Percentiles rank a stretch among this genome's conserved stretches.
phyloP scores from a whole-genome alignment of 2,113 vertebrate genomes.

The Ciconia boyciana region DNA sequence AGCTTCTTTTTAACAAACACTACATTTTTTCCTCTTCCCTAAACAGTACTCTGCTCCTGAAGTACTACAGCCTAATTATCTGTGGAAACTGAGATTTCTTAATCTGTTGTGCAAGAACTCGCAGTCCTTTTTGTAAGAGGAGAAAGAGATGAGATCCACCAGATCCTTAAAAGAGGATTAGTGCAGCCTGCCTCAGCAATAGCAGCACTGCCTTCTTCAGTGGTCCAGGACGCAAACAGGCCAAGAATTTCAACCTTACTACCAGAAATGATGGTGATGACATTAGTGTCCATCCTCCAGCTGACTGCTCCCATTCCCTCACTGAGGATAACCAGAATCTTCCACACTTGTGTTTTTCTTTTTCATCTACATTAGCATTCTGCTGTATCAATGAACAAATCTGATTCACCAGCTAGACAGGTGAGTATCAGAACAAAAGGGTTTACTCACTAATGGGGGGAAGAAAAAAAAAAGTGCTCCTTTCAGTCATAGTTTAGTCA shows the following conservation, averaged over 20 bases:
- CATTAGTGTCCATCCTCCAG: neutral
- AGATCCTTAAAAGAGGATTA: neutral
- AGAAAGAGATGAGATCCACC: neutral
- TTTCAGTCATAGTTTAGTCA: neutral
- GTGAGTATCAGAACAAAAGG: neutral
- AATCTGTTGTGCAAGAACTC: neutral
- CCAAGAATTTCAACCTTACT: neutral
- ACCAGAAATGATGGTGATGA: neutral
- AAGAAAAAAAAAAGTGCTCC: neutral
- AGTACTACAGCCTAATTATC: neutral
- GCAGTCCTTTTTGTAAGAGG: neutral
- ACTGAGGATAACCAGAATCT: neutral
- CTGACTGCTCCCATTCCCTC: neutral
- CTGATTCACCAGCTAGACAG: neutral
- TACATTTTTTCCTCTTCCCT: neutral
- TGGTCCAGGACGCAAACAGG: neutral
- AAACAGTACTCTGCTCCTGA: neutral
- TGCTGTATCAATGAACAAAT: neutral
- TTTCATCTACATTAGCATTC: neutral
- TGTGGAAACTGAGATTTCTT: neutral
- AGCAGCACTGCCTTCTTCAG: neutral
- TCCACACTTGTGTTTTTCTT: neutral
- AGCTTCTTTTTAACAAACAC: neutral
- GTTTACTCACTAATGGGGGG: neutral
- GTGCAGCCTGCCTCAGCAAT: neutral